These are phyloP conservation scores for Torymus texanus DNA, from an alignment of 2,888 invertebrate genomes.

Conservation along the genomic window DNA sequence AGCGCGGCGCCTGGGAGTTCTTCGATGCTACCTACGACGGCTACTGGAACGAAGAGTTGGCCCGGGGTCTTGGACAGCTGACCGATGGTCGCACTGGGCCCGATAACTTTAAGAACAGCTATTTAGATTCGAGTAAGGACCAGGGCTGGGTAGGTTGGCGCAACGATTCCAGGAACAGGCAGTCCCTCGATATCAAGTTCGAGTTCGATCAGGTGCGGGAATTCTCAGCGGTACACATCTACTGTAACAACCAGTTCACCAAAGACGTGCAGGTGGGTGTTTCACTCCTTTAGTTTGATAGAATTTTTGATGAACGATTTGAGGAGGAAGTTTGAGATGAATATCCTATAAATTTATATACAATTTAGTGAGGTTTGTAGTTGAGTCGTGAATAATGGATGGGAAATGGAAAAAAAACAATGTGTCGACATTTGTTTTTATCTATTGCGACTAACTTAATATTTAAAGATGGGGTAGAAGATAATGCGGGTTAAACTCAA, in stretches of 20 bases:
- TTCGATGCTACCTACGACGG: slow-evolving; percentile 92
- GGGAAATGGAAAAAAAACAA: no score
- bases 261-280: slow-evolving; percentile 85
- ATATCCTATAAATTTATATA: no score
- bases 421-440: no score
- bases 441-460: no score
- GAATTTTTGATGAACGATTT: no score
- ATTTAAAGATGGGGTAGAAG: no score
- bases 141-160: slow-evolving; percentile 96
- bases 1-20: slow-evolving; percentile 87
- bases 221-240: slow-evolving; percentile 88
- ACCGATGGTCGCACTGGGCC: slow-evolving; percentile 88
- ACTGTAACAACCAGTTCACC: slow-evolving; percentile 90
- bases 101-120: slow-evolving; percentile 82
- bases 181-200: slow-evolving; percentile 83
- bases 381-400: no score
- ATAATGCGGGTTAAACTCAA: no score
- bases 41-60: slow-evolving; percentile 84
- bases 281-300: no score
- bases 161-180: slow-evolving; percentile 82
- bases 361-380: no score
- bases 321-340: no score
- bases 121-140: slow-evolving; percentile 79
- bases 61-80: slow-evolving; percentile 89
- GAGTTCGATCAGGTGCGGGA: slow-evolving; percentile 92